Evolutionary conservation across 2,113 vertebrate species (phyloP).

Genomic region (Macheiramphus alcinus): DNA sequence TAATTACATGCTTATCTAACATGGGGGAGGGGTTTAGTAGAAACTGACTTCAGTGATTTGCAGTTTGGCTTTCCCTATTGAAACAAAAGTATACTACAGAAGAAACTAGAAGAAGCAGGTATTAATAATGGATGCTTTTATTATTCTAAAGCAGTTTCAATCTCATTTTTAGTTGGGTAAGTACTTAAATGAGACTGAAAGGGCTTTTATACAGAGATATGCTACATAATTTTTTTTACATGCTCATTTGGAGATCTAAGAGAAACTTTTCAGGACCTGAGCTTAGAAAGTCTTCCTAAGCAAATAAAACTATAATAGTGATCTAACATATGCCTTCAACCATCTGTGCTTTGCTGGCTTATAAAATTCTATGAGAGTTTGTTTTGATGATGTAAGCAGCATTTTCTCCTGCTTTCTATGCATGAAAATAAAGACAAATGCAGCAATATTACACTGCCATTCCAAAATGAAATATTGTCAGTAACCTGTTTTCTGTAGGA

Average conservation of each 20-base stretch:
- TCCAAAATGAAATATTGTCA: background rate
- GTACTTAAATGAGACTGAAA: background rate
- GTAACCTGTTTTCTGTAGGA: constrained; percentile 21
- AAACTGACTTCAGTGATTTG: background rate
- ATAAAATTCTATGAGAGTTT: constrained; percentile 41
- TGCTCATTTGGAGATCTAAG: background rate
- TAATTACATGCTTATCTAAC: background rate
- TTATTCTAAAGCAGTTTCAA: background rate
- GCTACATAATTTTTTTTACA: background rate
- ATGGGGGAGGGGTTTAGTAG: accelerated
- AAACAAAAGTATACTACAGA: background rate
- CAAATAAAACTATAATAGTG: background rate
- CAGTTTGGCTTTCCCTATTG: background rate
- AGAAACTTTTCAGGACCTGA: background rate
- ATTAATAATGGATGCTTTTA: background rate
- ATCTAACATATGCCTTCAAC: constrained; percentile 21
- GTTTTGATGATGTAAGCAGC: constrained; percentile 46
- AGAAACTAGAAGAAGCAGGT: background rate
- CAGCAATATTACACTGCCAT: background rate
- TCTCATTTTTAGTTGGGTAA: background rate
- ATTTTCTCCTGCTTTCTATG: constrained; percentile 4
- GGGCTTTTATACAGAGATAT: background rate
- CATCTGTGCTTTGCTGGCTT: constrained; percentile 32
- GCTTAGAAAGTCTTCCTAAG: background rate
- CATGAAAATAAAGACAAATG: background rate